Evolutionary conservation across 2,113 vertebrate species (phyloP), one percentile per base, ranked within the genome.

Genomic region (Geothlypis trichas): DNA sequence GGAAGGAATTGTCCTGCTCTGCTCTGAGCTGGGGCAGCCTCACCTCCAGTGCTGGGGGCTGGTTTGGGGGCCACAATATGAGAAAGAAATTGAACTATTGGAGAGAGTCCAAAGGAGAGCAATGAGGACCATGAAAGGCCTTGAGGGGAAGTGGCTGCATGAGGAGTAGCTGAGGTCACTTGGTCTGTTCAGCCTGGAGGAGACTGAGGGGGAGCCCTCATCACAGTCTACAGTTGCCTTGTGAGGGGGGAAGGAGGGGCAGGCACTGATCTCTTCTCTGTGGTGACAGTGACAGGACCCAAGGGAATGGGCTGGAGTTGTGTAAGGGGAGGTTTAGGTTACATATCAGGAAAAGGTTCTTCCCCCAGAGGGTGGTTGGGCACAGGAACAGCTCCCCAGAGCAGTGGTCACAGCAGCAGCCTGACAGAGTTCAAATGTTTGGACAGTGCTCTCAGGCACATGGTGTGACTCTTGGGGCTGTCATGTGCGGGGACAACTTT

Each of bases 31-130:
- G 41, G 41, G 59, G 7, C 4, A 1, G 69, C 49, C 59, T 66
- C 59, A 47, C 7, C 49, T 47, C 18, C 0, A n/a, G 59, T 10
- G 28, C 69, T 65, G 59, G 41, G 68, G 28, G 12, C 28, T 1
- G 9, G 0, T 57, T 5, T 57, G 19, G 30, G 30, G 2, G 0
- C 1, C 1, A 8, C 5, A 20, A 1, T 24, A 10, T 41, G 3
- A n/a, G 10, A n/a, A 47, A 41, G 12, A n/a, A 2, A 10, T 20
- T 1, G 3, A 75, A 11, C 42, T 57, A 1, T 16, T 24, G n/a
- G 7, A 54, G 37, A 26, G 11, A 2, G 2, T 54, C 13, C 47
- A 37, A 31, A 54, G 46, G 2, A 35, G 26, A 6, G 13, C 26
- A 1, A 0, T 1, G 1, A 62, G 11, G 21, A 26, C 37, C 37